A percentile compares a stretch with the other conserved stretches of the same genome.
Conservation (phyloP, 2,888 invertebrate species). For the Stenoptilia bipunctidactyla region DNA sequence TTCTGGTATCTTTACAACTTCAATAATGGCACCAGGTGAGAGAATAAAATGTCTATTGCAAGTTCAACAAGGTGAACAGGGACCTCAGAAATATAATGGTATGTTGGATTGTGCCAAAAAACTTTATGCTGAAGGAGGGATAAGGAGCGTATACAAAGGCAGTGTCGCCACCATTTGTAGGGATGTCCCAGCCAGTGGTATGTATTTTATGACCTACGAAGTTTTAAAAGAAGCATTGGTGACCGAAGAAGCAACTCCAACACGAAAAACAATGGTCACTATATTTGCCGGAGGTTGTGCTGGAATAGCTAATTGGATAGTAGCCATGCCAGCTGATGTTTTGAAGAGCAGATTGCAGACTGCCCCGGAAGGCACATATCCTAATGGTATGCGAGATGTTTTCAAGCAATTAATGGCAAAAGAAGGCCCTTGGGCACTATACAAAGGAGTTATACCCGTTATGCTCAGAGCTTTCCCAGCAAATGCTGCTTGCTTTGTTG, state of each 20-base stretch:
- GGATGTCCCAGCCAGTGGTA: conserved; percentile 98
- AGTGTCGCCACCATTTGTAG: conserved; percentile 58
- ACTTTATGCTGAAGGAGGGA: conserved; percentile 92
- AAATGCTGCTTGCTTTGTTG: conserved; percentile 98
- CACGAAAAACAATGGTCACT: conserved; percentile 80
- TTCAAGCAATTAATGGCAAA: conserved; percentile 86
- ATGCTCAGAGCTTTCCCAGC: conserved; percentile 98
- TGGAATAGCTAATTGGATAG: conserved; percentile 96
- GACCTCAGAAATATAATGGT: conserved; percentile 85
- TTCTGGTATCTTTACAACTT: conserved; percentile 97
- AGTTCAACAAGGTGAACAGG: conserved; percentile 83
- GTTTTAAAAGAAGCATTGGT: conserved; percentile 85
- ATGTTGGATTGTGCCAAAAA: conserved; percentile 93
- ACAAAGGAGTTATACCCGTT: conserved; percentile 96
- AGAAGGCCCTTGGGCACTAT: conserved; percentile 92
- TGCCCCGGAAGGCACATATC: conserved; percentile 96
- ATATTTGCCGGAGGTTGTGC: conserved; percentile 96
- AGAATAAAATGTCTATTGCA: conserved; percentile 98
- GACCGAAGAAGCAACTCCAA: conserved; percentile 72
- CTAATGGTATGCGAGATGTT: conserved; percentile 91
- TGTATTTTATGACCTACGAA: conserved; percentile 98
- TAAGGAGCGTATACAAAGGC: conserved; percentile 94
- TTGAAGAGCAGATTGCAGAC: conserved; percentile 97
- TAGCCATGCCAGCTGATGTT: conserved; percentile 99
- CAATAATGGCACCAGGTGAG: conserved; percentile 98